Evolutionary conservation across 2,888 invertebrate species (phyloP).

Genomic region (Dorcus parallelipipedus): DNA sequence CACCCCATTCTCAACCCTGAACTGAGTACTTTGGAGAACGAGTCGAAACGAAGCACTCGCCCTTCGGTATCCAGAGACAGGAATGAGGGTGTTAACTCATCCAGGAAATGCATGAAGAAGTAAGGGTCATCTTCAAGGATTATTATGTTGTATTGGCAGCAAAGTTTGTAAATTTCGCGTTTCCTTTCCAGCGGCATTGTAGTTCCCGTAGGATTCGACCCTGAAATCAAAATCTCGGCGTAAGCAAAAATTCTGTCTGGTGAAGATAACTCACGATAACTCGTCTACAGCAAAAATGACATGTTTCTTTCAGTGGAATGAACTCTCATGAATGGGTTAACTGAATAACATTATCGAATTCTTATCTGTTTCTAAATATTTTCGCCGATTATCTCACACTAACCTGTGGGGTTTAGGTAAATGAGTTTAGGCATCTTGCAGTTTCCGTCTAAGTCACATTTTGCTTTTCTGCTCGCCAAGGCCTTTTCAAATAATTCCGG

Average conservation of each 20-base stretch:
- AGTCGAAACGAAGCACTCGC: constrained; percentile 73
- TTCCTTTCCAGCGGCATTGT: constrained; percentile 64
- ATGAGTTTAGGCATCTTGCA: constrained; percentile 67
- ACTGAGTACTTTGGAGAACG: constrained; percentile 71
- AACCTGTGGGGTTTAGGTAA: constrained; percentile 68
- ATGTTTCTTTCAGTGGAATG: too few relatives aligned
- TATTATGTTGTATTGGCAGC: constrained; percentile 71
- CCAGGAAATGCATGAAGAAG: constrained; percentile 70
- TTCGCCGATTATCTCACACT: not conserved
- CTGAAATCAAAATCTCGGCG: constrained; percentile 34
- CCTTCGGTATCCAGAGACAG: constrained; percentile 72
- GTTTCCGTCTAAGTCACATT: constrained; percentile 38
- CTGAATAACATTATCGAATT: too few relatives aligned
- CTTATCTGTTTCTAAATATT: not conserved
- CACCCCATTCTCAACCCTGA: constrained; percentile 72
- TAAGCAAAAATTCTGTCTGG: not conserved
- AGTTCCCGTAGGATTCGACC: constrained; percentile 72
- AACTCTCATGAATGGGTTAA: too few relatives aligned
- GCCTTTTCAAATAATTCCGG: constrained; percentile 59
- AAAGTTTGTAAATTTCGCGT: constrained; percentile 68
- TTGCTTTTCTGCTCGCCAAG: constrained; percentile 53
- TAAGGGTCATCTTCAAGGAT: constrained; percentile 84
- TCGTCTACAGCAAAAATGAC: too few relatives aligned
- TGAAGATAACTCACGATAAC: too few relatives aligned
- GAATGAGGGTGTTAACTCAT: constrained; percentile 62